phyloP scores from a whole-genome alignment of 2,888 invertebrate species.

The Mythimna pallens region DNA sequence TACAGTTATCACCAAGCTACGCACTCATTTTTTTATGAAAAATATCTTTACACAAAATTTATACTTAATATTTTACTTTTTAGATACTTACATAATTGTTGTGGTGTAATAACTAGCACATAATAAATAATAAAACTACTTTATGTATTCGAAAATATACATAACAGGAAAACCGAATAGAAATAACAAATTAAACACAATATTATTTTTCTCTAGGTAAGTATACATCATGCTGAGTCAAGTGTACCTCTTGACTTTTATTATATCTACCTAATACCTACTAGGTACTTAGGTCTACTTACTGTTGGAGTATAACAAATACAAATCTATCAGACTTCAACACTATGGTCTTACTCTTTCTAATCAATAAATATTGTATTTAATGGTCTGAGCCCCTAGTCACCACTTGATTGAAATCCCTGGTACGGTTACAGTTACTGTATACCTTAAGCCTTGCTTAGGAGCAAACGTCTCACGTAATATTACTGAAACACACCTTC shows the following conservation, averaged over 20 bases:
- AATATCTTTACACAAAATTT: background rate
- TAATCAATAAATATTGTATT: too few relatives aligned
- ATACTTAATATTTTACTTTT: background rate
- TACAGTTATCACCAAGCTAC: background rate
- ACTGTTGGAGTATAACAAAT: too few relatives aligned
- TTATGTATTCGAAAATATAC: background rate
- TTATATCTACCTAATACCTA: background rate
- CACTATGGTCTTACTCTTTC: too few relatives aligned
- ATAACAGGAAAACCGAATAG: constrained; percentile 30
- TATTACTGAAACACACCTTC: too few relatives aligned
- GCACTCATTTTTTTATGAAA: background rate
- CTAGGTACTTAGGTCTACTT: too few relatives aligned
- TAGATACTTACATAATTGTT: background rate
- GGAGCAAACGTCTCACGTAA: too few relatives aligned
- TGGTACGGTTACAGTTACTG: too few relatives aligned
- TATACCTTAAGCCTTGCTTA: too few relatives aligned
- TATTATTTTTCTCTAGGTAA: background rate
- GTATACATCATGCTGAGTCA: background rate
- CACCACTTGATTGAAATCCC: too few relatives aligned
- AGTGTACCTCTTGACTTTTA: constrained; percentile 3
- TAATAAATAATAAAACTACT: background rate
- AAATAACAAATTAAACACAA: constrained; percentile 6
- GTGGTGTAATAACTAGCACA: background rate
- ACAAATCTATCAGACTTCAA: too few relatives aligned
- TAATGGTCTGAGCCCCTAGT: too few relatives aligned